A percentile compares a stretch with the other conserved stretches of the same genome.
Conservation (phyloP, 2,113 vertebrate species). For the Mionectes macconnelli region DNA sequence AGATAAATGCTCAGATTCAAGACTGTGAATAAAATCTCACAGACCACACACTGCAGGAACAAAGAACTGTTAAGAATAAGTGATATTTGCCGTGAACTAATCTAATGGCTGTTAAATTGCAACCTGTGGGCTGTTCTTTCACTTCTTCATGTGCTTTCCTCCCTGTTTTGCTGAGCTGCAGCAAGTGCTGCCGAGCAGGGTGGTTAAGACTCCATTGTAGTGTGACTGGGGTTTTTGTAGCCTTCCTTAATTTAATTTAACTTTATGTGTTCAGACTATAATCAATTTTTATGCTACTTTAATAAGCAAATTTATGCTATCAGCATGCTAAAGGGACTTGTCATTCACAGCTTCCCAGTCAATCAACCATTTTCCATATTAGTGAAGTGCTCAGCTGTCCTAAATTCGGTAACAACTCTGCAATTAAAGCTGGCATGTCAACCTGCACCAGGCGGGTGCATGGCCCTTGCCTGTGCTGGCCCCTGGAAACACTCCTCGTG, state of each 20-base stretch:
- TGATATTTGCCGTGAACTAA: not conserved
- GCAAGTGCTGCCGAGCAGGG: not conserved
- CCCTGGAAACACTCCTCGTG: not conserved
- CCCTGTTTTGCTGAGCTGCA: accelerated
- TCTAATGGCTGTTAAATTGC: not conserved
- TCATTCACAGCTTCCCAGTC: constrained; percentile 29
- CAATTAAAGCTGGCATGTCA: not conserved
- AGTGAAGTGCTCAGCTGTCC: not conserved
- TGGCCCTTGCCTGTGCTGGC: not conserved
- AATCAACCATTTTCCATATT: not conserved
- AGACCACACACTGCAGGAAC: not conserved
- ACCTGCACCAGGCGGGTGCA: not conserved
- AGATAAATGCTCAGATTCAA: not conserved
- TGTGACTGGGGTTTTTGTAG: not conserved
- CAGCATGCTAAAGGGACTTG: constrained; percentile 31
- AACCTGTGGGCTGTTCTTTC: not conserved
- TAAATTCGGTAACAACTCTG: not conserved
- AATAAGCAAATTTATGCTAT: constrained; percentile 55
- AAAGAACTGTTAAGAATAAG: not conserved
- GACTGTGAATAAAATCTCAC: not conserved
- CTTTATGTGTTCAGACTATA: constrained; percentile 47
- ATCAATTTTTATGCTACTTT: constrained; percentile 62
- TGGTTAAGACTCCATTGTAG: not conserved
- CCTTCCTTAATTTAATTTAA: constrained; percentile 51
- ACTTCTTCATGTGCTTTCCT: not conserved